Evolutionary conservation across 2,888 invertebrate species (phyloP), one percentile per base, ranked within the genome.

Genomic region (Tenthredo livida): DNA sequence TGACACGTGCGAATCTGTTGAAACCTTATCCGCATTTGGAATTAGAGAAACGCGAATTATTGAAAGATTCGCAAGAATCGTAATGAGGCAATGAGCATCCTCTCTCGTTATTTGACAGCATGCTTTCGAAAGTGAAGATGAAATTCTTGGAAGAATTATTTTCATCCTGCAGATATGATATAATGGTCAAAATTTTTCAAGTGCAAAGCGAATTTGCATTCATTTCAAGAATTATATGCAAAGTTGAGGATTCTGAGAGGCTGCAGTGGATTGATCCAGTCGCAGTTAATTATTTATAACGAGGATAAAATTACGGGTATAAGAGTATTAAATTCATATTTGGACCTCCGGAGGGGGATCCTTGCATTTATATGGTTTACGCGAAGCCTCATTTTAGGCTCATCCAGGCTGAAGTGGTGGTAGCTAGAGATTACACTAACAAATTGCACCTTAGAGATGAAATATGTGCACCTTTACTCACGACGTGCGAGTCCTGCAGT

Each of bases 391-490:
- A 29, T 54, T 77, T 77, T 80, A 58, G 61, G 58, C 25, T 80
- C 47, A 50, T 47, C 9, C 43, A 47, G 50, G 40, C 61, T 43
- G 40, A 47, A 85, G 47, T 67, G 37, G 29, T 47, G 50, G 70
- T 61, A 29, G 82, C 78, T 37, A 47, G 4, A 70, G 70, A 85
- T 85, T 70, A 70, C 50, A 70, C 78, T 78, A 85, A 70, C 85
- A 85, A 85, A 85, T 85, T 85, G 82, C 78, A 70, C 72, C 82
- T 78, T 67, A 50, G 47, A 67, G 50, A 61, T 70, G 85, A 85
- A 33, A 33, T 54, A 82, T 82, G 54, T 7, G n/a, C 50, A 47
- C 50, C 33, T 84, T 47, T 29, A 75, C 33, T 80, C 70, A 43
- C 37, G 67, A 47, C 29, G 40, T 72, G n/a, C 73, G 43, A 73